Evolutionary conservation across 2,113 vertebrate genomes (phyloP).

Genomic region (Hydrochoerus hydrochaeris): DNA sequence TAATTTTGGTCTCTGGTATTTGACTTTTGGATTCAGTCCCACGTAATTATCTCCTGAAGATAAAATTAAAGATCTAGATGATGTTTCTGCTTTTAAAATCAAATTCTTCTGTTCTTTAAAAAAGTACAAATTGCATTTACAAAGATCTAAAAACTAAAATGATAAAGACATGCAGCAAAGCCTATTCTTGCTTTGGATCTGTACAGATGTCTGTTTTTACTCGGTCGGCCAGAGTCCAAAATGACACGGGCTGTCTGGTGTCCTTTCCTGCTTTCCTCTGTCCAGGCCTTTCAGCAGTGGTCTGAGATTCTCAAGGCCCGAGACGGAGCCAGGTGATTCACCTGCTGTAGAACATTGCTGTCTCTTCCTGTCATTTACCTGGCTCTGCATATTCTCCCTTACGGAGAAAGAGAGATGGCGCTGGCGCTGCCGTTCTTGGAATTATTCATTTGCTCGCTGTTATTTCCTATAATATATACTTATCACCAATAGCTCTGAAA

Average conservation of each 20-base stretch:
- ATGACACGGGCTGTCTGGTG: background rate
- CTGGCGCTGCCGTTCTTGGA: background rate
- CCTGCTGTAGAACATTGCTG: background rate
- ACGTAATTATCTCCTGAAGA: background rate
- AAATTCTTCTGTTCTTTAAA: background rate
- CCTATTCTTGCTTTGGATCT: background rate
- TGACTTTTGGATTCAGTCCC: background rate
- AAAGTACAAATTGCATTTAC: background rate
- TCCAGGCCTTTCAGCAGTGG: background rate
- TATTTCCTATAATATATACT: background rate
- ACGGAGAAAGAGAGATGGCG: background rate
- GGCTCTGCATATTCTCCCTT: background rate
- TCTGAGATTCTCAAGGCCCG: background rate
- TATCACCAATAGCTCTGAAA: background rate
- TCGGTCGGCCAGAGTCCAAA: constrained; percentile 12
- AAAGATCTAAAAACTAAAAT: background rate
- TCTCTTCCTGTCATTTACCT: background rate
- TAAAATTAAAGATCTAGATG: background rate
- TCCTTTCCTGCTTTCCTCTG: background rate
- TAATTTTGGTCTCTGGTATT: background rate
- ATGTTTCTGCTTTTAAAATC: constrained; percentile 1
- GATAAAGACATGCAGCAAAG: background rate
- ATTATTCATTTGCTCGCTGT: background rate
- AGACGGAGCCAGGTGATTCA: background rate
- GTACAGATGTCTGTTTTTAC: background rate